Base-by-base conservation (phyloP, 2,888 invertebrate genomes). In the Crocallis elinguaria region DNA sequence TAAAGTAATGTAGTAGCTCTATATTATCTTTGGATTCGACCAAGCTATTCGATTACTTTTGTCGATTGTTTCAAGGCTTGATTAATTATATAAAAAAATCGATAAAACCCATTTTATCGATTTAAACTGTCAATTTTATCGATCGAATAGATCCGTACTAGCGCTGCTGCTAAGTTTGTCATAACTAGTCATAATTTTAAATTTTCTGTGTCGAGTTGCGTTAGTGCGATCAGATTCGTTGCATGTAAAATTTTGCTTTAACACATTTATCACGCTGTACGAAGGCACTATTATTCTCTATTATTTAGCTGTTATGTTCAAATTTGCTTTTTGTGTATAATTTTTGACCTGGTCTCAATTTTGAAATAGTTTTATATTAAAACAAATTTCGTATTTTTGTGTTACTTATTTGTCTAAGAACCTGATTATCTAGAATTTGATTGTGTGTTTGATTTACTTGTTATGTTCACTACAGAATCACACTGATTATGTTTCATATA, bases 241-340 rank as follows among this genome's bases (percentile, higher is more conserved):
- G 67, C 66, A 72, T 77, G 66, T 64, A 32, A 23, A 43, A 62
- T 43, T 56, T 54, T 49, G 60, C 63, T 63, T 63, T 16, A 23
- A 52, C 60, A 58, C 51, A 42, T 41, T n/a, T n/a, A 29, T 51
- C 58, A 69, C 64, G 55, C 62, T 65, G 48, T 69, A 59, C 67
- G 62, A 66, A 64, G 57, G 69, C 73, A 75, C 69, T 36, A 27
- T 45, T 43, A 23, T 60, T 60, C 62, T 48, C 58, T 77, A 75
- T 77, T 79, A 76, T 82, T 84, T 86, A 73, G 87, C 86, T 87
- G 87, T 87, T 86, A 84, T 80, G 73, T 52, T 45, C 69, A 66
- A 63, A 60, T 67, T 44, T 55, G 59, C 59, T 67, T 66, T 60
- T 13, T 65, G 43, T 63, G 46, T 58, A 14, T 53, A 38, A 41